phyloP scores from a whole-genome alignment of 2,113 vertebrate genomes.

The Mastomys coucha region DNA sequence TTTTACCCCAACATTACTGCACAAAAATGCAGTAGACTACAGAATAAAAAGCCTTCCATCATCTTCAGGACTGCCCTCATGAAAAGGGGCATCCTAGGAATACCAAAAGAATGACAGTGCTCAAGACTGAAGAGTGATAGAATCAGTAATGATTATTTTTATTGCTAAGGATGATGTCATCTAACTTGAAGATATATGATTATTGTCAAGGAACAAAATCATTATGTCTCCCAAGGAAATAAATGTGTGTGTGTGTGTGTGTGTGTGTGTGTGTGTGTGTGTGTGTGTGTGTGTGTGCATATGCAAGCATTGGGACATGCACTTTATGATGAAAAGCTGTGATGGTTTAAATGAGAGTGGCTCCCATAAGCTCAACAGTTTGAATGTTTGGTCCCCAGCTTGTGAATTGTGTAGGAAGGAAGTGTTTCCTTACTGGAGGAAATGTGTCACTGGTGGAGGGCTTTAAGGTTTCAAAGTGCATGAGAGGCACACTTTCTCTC shows the following conservation, averaged over 20 bases:
- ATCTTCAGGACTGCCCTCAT: not conserved
- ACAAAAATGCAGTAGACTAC: not conserved
- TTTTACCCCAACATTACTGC: slow-evolving; percentile 8
- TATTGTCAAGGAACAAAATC: not conserved
- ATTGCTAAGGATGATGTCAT: not conserved
- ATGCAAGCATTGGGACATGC: not conserved
- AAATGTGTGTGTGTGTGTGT: not conserved
- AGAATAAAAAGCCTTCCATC: not conserved
- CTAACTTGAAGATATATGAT: not conserved
- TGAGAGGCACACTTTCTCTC: not conserved
- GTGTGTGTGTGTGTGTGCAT: not conserved
- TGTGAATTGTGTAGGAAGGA: not conserved
- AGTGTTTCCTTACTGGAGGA: not conserved
- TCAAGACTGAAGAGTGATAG: not conserved
- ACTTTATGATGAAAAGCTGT: not conserved
- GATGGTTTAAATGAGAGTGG: not conserved
- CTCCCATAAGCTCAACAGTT: not conserved
- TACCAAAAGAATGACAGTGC: not conserved
- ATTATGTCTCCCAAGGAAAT: not conserved
- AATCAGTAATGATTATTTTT: not conserved
- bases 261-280: not conserved
- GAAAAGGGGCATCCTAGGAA: not conserved
- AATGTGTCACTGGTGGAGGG: not conserved
- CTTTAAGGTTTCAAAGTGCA: not conserved
- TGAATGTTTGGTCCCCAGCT: not conserved